Conservation (phyloP, 2,888 invertebrate genomes). For the Eulithis testata region DNA sequence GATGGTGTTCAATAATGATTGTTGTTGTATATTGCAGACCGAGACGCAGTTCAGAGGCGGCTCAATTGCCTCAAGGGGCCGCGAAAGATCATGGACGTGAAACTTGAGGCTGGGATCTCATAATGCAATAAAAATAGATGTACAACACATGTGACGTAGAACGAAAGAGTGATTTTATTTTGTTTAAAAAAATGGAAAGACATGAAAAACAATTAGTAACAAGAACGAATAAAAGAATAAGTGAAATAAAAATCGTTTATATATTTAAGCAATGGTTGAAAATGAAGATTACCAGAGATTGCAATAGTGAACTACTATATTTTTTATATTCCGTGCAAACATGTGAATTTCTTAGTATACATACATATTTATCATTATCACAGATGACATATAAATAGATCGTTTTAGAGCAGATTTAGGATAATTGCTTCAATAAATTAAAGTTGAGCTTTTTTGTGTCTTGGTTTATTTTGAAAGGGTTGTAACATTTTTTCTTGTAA, state of each 20-base stretch:
- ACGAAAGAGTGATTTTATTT: slow-evolving; percentile 83
- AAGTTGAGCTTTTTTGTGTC: slow-evolving; percentile 66
- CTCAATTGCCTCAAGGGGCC: slow-evolving; percentile 85
- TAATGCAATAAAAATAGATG: slow-evolving; percentile 70
- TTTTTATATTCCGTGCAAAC: slow-evolving; percentile 72
- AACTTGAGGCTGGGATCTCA: slow-evolving; percentile 81
- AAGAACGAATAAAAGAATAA: slow-evolving; percentile 74
- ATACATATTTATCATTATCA: slow-evolving; percentile 53
- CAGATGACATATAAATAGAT: slow-evolving; percentile 58
- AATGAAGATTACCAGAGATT: slow-evolving; percentile 75
- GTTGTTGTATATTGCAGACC: slow-evolving; percentile 86
- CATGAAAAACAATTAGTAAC: slow-evolving; percentile 61
- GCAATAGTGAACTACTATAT: slow-evolving; percentile 81
- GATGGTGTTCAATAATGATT: no score
- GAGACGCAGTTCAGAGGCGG: slow-evolving; percentile 98
- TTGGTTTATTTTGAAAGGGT: slow-evolving; percentile 65
- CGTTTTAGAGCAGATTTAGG: slow-evolving; percentile 61
- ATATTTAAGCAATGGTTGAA: slow-evolving; percentile 68
- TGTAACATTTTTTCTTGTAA: slow-evolving; percentile 60
- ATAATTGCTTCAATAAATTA: slow-evolving; percentile 61
- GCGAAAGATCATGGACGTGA: slow-evolving; percentile 80
- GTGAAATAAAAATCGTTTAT: slow-evolving; percentile 70
- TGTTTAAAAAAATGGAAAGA: slow-evolving; percentile 69
- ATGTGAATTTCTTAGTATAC: slow-evolving; percentile 46
- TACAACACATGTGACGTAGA: slow-evolving; percentile 69